Evolutionary conservation across 2,797 vertebrate species (phyloP).

Genomic region (Sparus aurata): DNA sequence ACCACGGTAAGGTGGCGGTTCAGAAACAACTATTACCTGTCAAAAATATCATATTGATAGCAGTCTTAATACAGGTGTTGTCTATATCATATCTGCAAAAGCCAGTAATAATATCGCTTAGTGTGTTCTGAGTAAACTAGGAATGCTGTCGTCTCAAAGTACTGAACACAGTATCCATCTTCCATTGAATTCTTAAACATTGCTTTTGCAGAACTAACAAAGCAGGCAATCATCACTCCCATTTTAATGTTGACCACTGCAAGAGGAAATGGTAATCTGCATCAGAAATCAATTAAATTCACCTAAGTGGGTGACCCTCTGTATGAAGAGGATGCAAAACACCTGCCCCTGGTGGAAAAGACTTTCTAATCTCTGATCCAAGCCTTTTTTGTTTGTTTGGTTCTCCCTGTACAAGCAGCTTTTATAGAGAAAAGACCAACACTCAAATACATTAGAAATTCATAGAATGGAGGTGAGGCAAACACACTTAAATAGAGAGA

Average conservation of each 20-base stretch:
- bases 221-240: constrained; percentile 16
- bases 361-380: constrained; percentile 18
- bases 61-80: background rate
- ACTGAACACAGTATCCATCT: constrained; percentile 17
- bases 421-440: constrained; percentile 50
- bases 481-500: constrained; percentile 69
- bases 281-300: constrained; percentile 27
- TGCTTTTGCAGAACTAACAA: constrained; percentile 12
- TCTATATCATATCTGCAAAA: constrained; percentile 7
- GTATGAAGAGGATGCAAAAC: constrained; percentile 25
- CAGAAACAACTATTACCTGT: background rate
- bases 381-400: constrained; percentile 58
- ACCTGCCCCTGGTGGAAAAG: constrained; percentile 35
- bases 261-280: constrained; percentile 3
- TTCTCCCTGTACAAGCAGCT: constrained; percentile 39
- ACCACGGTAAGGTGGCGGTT: too few relatives aligned
- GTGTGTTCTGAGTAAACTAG: constrained; percentile 1
- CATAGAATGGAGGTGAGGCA: constrained; percentile 61
- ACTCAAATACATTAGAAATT: constrained; percentile 71
- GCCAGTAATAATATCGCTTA: background rate
- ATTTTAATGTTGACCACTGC: constrained; percentile 17
- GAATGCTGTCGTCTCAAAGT: background rate
- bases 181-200: constrained; percentile 1
- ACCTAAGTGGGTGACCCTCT: constrained; percentile 13
- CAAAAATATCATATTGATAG: background rate